A percentile compares a stretch with the other conserved stretches of the same genome.
These are phyloP conservation scores for Pycnonotus jocosus DNA, from an alignment of 2,113 vertebrate species.

Conservation along the genomic window DNA sequence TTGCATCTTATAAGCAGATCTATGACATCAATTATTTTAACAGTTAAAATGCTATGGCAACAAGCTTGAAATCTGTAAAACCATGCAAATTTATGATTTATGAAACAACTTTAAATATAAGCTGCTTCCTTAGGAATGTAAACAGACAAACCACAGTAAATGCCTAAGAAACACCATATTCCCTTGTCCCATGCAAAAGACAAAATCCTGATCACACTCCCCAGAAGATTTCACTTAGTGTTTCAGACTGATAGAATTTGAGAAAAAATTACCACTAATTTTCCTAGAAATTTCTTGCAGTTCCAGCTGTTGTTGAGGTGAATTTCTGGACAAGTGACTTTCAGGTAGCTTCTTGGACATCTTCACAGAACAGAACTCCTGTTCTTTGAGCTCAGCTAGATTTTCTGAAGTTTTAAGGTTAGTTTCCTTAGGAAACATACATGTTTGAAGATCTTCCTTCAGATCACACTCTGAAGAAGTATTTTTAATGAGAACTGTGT, in stretches of 20 bases:
- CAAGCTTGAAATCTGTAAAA: background rate
- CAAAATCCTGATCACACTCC: background rate
- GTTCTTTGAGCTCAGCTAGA: slow-evolving; percentile 72
- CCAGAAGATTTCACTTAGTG: background rate
- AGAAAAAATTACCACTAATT: slow-evolving; percentile 65
- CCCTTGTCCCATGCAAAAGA: background rate
- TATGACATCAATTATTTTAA: background rate
- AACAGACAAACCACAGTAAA: background rate
- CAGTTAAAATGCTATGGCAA: background rate
- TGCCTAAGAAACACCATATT: background rate
- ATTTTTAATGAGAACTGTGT: slow-evolving; percentile 56
- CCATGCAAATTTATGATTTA: background rate
- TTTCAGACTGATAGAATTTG: background rate
- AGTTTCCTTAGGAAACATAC: slow-evolving; percentile 99
- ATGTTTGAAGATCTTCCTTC: slow-evolving; percentile 72
- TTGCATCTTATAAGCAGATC: background rate
- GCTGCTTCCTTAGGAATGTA: background rate
- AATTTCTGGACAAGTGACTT: slow-evolving; percentile 67
- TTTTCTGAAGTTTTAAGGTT: slow-evolving; percentile 78
- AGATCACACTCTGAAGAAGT: slow-evolving; percentile 67
- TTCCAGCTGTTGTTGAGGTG: slow-evolving; percentile 66
- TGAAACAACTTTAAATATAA: background rate
- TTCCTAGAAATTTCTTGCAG: slow-evolving; percentile 70
- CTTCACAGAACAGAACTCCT: slow-evolving; percentile 70
- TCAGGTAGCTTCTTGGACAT: slow-evolving; percentile 73